These are phyloP conservation scores for Rhamphomyia laevipes DNA, from an alignment of 2,888 invertebrate genomes.

Conservation along the genomic window DNA sequence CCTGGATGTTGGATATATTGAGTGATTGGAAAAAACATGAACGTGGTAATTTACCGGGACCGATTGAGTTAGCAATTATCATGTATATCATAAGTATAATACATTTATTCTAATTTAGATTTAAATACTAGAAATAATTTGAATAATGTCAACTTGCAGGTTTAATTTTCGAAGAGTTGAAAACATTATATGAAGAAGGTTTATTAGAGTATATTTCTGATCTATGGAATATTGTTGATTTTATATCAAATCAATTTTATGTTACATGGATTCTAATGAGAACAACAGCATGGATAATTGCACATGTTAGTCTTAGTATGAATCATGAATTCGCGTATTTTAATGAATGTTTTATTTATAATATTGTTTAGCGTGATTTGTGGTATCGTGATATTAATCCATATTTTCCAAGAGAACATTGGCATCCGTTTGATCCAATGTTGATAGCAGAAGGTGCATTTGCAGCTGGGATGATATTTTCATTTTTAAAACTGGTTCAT, in stretches of 20 bases:
- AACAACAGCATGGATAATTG: conserved; percentile 75
- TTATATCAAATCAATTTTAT: conserved; percentile 92
- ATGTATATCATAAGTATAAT: conserved; percentile 78
- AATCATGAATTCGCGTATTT: not conserved
- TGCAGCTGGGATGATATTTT: conserved; percentile 95
- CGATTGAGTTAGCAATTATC: conserved; percentile 72
- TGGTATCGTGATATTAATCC: conserved; percentile 56
- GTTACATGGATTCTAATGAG: conserved; percentile 85
- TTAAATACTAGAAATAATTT: not conserved
- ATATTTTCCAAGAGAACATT: conserved; percentile 77
- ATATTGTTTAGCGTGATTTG: conserved; percentile 50
- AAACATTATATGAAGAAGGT: conserved; percentile 83
- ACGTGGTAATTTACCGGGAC: conserved; percentile 64
- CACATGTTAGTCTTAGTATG: conserved; percentile 57
- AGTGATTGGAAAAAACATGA: conserved; percentile 68
- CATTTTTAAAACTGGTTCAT: conserved; percentile 88
- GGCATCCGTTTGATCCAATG: conserved; percentile 95
- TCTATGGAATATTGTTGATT: conserved; percentile 97
- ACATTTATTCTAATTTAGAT: not conserved
- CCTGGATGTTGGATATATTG: conserved; percentile 62
- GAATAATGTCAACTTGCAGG: conserved; percentile 43
- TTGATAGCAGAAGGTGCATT: conserved; percentile 84
- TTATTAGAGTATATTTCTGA: conserved; percentile 85
- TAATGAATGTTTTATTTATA: not conserved
- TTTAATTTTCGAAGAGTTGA: conserved; percentile 87